Conservation (phyloP, 2,113 vertebrate genomes). For the Prolemur simus region DNA sequence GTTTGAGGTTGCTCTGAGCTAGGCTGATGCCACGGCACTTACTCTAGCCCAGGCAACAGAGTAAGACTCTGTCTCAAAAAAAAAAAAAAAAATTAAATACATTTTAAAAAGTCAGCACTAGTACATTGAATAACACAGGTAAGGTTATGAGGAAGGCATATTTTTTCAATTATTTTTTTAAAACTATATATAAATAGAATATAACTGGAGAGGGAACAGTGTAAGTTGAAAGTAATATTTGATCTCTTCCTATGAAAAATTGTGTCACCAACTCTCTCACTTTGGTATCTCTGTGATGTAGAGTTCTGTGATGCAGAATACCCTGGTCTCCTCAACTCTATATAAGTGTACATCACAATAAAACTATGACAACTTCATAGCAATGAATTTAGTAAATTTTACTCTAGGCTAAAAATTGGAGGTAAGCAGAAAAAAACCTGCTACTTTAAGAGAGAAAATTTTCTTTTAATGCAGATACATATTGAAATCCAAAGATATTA, state of each 20-base stretch:
- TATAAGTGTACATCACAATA: not conserved
- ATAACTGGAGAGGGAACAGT: accelerated
- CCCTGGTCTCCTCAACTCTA: not conserved
- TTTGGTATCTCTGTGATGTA: not conserved
- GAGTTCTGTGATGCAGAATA: not conserved
- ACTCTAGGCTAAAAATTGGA: not conserved
- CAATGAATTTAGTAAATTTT: not conserved
- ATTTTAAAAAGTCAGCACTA: not conserved
- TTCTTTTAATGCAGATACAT: not conserved
- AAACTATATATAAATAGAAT: not conserved
- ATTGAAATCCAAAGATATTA: not conserved
- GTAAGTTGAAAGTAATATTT: not conserved
- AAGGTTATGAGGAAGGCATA: not conserved
- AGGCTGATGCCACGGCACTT: too few relatives aligned
- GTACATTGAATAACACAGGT: not conserved
- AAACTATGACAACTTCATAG: not conserved
- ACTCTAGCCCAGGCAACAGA: too few relatives aligned
- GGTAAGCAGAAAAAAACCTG: not conserved
- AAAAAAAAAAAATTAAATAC: too few relatives aligned
- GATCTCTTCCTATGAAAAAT: not conserved
- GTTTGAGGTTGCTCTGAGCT: too few relatives aligned
- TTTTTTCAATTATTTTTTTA: not conserved
- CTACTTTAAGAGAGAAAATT: not conserved
- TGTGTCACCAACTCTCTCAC: not conserved
- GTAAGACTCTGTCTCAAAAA: too few relatives aligned